Evolutionary conservation across 2,797 vertebrate genomes (phyloP), one percentile per base, ranked within the genome.

Genomic region (Periophthalmus magnuspinnatus): DNA sequence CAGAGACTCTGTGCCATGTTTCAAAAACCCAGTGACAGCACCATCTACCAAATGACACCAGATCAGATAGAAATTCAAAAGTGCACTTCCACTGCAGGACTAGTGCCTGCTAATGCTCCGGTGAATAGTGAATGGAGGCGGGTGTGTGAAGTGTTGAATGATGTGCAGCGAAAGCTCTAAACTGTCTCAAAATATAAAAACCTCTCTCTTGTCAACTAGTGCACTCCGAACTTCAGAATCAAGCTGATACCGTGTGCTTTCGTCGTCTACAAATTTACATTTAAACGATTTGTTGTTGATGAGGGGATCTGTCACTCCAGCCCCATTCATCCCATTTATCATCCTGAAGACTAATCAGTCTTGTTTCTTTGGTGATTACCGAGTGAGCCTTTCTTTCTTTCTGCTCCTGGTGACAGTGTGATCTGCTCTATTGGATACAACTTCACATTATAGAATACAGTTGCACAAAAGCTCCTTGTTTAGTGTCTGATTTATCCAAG

Each of bases 261-360:
- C 67, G 36, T 55, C 70, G 57, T 7, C 38, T 74, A 50, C 41
- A 77, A 72, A 90, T 89, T 81, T 88, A 69, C 75, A 82, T 90
- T 84, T 77, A 81, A 85, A 85, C 72, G 57, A 84, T 84, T 75
- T 86, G 82, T 78, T 80, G 75, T 81, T 83, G 83, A 85, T 79
- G 78, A 82, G 81, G 75, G 72, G 82, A 88, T 88, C 81, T 82
- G 84, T 89, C 86, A 84, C 77, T 81, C 79, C 76, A 80, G 78
- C 68, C 75, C 58, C 78, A 80, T 82, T 88, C 80, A 82, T 84
- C 84, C 80, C 79, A 90, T 92, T 91, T 86, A 91, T 93, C 88
- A 89, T 83, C 76, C 69, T 76, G 82, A 85, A 79, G 82, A 84
- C 83, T 85, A 92, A 93, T 93, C 88, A 91, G 88, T 90, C 85